These are phyloP conservation scores for Anhinga anhinga DNA, from an alignment of 2,113 vertebrate genomes.

Conservation along the genomic window DNA sequence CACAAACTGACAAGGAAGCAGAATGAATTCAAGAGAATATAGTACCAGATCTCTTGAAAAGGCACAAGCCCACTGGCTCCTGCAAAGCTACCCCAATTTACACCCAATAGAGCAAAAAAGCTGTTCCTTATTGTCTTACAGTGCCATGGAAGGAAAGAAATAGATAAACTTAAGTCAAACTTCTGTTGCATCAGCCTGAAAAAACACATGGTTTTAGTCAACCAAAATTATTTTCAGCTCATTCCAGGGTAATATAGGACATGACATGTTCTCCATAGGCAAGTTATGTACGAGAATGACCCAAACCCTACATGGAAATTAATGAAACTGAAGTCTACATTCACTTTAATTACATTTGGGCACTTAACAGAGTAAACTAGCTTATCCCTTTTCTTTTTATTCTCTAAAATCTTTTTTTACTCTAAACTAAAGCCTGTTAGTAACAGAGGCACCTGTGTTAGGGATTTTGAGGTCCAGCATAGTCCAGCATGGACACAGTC, in stretches of 20 bases:
- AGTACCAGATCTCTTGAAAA: neutral
- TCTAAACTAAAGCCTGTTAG: too few species aligned
- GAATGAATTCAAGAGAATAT: neutral
- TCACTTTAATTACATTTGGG: neutral
- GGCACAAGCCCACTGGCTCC: neutral
- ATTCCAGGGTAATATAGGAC: neutral
- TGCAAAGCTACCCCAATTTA: neutral
- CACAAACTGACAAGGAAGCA: neutral
- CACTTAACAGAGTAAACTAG: neutral
- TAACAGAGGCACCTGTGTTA: neutral
- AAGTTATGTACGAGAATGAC: neutral
- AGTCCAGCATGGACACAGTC: neutral
- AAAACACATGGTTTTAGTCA: neutral
- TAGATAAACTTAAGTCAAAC: neutral
- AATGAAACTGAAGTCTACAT: neutral
- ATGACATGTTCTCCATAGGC: neutral
- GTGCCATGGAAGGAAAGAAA: neutral
- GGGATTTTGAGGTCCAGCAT: neutral
- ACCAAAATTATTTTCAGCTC: neutral
- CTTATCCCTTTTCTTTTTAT: too few species aligned
- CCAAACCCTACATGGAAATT: neutral
- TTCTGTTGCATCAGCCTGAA: neutral
- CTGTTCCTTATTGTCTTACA: neutral
- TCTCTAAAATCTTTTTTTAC: too few species aligned
- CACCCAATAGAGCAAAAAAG: neutral